A percentile compares a stretch with the other conserved stretches of the same genome.
These are phyloP conservation scores for Halisarca cf. caerulea DNA, from an alignment of 37 sponge, comb jelly and placozoan genomes.

Conservation along the genomic window DNA sequence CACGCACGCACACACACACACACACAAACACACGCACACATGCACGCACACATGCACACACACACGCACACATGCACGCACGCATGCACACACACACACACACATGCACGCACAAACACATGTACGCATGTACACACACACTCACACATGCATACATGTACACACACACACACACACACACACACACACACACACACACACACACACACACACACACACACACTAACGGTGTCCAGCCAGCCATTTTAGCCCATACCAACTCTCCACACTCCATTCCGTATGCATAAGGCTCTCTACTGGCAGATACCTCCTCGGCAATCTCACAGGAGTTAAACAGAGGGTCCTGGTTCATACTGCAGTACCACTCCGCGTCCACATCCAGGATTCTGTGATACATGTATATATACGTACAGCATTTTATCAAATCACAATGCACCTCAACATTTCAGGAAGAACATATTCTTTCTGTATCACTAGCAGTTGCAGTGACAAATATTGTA, in stretches of 20 bases:
- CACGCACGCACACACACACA: too few species aligned
- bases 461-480: not conserved
- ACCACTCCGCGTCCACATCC: conserved; percentile 2
- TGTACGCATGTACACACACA: too few species aligned
- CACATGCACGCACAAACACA: too few species aligned
- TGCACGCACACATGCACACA: too few species aligned
- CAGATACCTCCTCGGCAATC: conserved; percentile 49
- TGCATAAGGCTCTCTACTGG: conserved; percentile 13
- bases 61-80: too few species aligned
- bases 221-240: conserved; percentile 54
- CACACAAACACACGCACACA: too few species aligned
- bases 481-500: not conserved
- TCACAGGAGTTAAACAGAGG: conserved; percentile 49
- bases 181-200: conserved; percentile 7
- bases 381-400: not conserved
- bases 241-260: conserved; percentile 78
- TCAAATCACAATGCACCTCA: too few species aligned
- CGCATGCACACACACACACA: too few species aligned
- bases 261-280: conserved; percentile 43
- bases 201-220: not conserved
- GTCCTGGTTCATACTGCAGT: conserved; percentile 29
- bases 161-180: too few species aligned
- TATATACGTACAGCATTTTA: too few species aligned
- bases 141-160: too few species aligned
- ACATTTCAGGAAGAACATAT: too few species aligned